Evolutionary conservation across 2,113 vertebrate genomes (phyloP), one percentile per base, ranked within the genome.

Genomic region (Phocoena phocoena): DNA sequence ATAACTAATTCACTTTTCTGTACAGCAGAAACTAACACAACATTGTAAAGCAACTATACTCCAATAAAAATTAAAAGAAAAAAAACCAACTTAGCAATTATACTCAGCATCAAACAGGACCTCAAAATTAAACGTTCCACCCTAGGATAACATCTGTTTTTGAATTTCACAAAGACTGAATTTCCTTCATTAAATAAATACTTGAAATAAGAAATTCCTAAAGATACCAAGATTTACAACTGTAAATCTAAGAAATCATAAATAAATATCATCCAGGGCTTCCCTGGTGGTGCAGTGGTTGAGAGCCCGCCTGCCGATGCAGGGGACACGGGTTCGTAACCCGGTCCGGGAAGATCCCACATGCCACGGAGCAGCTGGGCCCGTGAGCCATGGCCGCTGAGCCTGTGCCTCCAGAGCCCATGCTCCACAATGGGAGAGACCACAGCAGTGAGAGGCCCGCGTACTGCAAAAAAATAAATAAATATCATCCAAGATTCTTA

Each of bases 1-100:
- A 17, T 53, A 53, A 53, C 50, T 15, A 15, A 53, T 53, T 53
- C 50, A 17, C 50, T 53, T 53, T 17, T 17, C 50, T 17, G 50
- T 53, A 53, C 15, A 53, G 50, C 15, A 53, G 50, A 53, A 53
- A 17, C 50, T 17, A 53, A 53, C 50, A 53, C 15, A 17, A 53
- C 50, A 53, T 53, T 17, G 53, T 53, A 53, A 53, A 53, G 53
- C 53, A 53, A 53, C 53, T 53, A 53, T 53, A 53, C 53, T 53
- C 53, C 53, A 53, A 53, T 53, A 53, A 53, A 53, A 53, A 53
- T 53, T 53, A 53, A 53, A 53, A 53, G 15, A 53, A 88, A 93
- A 91, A 80, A 88, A 97, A 86, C 38, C 81, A 83, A 82, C 8
- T 86, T 88, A 65, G 5, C n/a, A 82, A 82, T 86, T 62, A 18